Conservation (phyloP, 2,113 vertebrate species). For the Tapirus terrestris region DNA sequence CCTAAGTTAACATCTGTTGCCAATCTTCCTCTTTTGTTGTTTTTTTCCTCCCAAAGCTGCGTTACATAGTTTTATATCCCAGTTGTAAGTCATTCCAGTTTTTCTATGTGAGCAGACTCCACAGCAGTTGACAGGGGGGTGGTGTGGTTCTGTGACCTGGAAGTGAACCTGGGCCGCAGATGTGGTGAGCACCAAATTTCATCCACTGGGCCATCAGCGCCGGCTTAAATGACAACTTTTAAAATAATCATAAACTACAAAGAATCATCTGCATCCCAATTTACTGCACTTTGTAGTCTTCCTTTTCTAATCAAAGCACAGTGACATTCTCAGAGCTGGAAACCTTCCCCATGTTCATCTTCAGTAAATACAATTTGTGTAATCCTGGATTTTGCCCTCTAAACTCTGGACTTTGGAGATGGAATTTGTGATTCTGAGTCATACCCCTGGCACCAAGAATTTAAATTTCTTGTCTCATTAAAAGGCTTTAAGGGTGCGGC, state of each 20-base stretch:
- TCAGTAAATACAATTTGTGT: not conserved
- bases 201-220: too few species aligned
- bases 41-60: too few species aligned
- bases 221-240: not conserved
- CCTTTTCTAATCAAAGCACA: not conserved
- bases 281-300: not conserved
- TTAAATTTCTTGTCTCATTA: not conserved
- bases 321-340: not conserved
- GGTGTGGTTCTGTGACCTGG: too few species aligned
- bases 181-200: too few species aligned
- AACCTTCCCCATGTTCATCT: not conserved
- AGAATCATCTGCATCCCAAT: not conserved
- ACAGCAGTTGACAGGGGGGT: too few species aligned
- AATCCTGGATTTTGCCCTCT: not conserved
- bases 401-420: not conserved
- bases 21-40: too few species aligned
- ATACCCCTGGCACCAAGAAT: not conserved
- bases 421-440: not conserved
- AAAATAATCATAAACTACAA: not conserved
- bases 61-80: too few species aligned
- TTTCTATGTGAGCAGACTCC: too few species aligned
- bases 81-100: too few species aligned
- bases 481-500: too few species aligned
- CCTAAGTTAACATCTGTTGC: too few species aligned
- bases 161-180: too few species aligned